Conservation (phyloP, 2,113 vertebrate genomes). For the Entelurus aequoreus region DNA sequence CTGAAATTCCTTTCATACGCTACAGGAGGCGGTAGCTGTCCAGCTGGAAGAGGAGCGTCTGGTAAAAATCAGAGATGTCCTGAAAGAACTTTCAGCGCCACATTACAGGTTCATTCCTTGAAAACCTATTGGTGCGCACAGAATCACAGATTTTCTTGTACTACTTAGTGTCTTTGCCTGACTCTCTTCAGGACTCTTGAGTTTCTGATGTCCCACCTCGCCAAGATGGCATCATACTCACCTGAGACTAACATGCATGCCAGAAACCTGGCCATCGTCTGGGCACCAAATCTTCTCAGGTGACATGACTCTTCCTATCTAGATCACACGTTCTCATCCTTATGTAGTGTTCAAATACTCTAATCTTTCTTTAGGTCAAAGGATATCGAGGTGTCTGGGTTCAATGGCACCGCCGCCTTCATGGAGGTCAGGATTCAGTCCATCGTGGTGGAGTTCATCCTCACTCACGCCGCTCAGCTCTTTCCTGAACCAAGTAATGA, state of each 20-base stretch:
- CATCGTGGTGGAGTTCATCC: slow-evolving; percentile 94
- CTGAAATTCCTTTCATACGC: background rate
- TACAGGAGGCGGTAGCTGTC: slow-evolving; percentile 84
- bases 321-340: background rate
- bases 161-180: background rate
- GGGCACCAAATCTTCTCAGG: slow-evolving; percentile 95
- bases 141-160: background rate
- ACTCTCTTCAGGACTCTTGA: slow-evolving; percentile 80
- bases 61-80: slow-evolving; percentile 84
- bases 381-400: slow-evolving; percentile 85
- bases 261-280: slow-evolving; percentile 91
- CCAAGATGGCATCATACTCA: slow-evolving; percentile 79
- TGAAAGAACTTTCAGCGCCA: slow-evolving; percentile 79
- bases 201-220: slow-evolving; percentile 86
- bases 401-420: slow-evolving; percentile 89
- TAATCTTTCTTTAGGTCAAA: slow-evolving; percentile 73
- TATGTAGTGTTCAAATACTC: background rate
- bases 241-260: slow-evolving; percentile 90
- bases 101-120: slow-evolving; percentile 78
- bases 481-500: slow-evolving; percentile 67
- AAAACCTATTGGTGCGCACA: background rate
- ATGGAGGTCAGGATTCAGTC: slow-evolving; percentile 96
- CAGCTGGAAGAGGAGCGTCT: slow-evolving; percentile 85
- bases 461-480: slow-evolving; percentile 86
- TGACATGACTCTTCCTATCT: slow-evolving; percentile 28